phyloP scores from a whole-genome alignment of 2,888 invertebrate species.

The Pollenia griseotomentosa region DNA sequence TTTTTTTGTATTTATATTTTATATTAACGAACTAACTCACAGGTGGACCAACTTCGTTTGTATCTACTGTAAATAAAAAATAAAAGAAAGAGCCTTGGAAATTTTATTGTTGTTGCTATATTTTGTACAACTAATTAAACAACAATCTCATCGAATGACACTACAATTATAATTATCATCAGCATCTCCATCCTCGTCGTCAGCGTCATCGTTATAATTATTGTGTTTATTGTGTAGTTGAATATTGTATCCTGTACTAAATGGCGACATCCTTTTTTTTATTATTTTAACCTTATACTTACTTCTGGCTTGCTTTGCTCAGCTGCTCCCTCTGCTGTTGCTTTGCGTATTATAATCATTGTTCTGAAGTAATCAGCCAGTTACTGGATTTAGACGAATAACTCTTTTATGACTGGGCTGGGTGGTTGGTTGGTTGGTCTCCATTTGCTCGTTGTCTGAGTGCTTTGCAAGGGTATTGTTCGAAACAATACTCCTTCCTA shows the following conservation, averaged over 20 bases:
- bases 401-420: slow-evolving; percentile 9
- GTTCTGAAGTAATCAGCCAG: slow-evolving; percentile 59
- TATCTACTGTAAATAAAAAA: no score
- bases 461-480: neutral
- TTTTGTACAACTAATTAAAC: slow-evolving; percentile 57
- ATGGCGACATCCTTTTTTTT: slow-evolving; percentile 67
- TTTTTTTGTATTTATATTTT: no score
- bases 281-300: slow-evolving; percentile 21
- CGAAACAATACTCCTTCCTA: slow-evolving; percentile 6
- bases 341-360: slow-evolving; percentile 30
- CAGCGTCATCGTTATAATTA: slow-evolving; percentile 25
- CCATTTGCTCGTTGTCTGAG: neutral
- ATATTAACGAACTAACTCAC: no score
- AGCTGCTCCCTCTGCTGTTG: neutral
- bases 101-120: neutral
- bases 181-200: slow-evolving; percentile 6
- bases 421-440: neutral
- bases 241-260: slow-evolving; percentile 44
- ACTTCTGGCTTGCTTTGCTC: neutral
- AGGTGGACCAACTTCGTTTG: no score
- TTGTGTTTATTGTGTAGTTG: slow-evolving; percentile 33
- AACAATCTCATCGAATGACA: slow-evolving; percentile 58
- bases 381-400: slow-evolving; percentile 66
- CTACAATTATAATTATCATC: slow-evolving; percentile 57
- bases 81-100: neutral